Percentiles rank a stretch among this genome's conserved stretches.
Conservation (phyloP, 2,888 invertebrate genomes). For the Arrhopalites spinosus region DNA sequence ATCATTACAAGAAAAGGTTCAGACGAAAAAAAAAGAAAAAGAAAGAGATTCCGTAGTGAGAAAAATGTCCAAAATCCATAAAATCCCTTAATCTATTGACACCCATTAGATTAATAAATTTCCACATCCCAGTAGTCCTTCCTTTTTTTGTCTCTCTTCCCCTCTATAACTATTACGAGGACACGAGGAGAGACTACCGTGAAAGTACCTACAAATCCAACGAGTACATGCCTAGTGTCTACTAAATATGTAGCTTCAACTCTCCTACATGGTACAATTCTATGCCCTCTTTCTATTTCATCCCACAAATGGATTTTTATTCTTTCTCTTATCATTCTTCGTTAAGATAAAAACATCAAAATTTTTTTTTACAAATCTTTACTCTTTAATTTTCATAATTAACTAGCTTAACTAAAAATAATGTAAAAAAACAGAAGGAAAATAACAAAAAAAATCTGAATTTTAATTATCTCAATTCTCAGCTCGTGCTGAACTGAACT, state of each 20-base stretch:
- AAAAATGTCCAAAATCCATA: slow-evolving; percentile 44
- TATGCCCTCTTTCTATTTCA: too few species aligned
- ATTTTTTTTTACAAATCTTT: neutral
- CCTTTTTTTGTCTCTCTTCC: slow-evolving; percentile 24
- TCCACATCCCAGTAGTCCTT: slow-evolving; percentile 26
- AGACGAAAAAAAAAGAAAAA: neutral
- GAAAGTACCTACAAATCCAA: neutral
- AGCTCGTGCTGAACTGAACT: too few species aligned
- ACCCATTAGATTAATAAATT: slow-evolving; percentile 50
- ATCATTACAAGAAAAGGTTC: slow-evolving; percentile 1
- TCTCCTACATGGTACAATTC: too few species aligned
- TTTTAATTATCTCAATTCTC: neutral
- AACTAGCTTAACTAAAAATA: neutral
- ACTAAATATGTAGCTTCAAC: too few species aligned
- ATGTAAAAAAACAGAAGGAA: neutral
- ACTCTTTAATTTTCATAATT: neutral
- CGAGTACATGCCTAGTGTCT: neutral
- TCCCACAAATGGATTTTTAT: slow-evolving; percentile 28
- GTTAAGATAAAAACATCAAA: neutral
- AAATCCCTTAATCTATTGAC: slow-evolving; percentile 50
- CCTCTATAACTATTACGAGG: neutral
- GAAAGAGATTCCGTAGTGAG: slow-evolving; percentile 6
- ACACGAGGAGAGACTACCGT: neutral
- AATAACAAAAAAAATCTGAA: neutral
- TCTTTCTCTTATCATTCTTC: neutral